Conservation (phyloP, 2,888 invertebrate genomes). For the Aphelenchoides bicaudatus region DNA sequence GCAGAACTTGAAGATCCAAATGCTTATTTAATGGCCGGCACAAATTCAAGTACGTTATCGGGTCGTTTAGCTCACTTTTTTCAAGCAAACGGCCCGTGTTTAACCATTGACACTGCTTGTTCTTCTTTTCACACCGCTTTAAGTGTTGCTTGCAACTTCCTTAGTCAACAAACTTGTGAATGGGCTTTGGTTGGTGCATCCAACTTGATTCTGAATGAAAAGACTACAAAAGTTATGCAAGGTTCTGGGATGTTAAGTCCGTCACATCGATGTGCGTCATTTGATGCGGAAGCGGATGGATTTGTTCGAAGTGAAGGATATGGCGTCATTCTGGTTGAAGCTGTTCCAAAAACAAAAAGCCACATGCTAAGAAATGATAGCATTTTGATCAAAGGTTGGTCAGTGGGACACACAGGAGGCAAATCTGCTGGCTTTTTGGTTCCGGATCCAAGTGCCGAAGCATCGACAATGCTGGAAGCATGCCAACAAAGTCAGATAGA, state of each 20-base stretch:
- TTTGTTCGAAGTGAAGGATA: slow-evolving; percentile 60
- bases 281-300: slow-evolving; percentile 60
- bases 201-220: slow-evolving; percentile 54
- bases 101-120: slow-evolving; percentile 90
- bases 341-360: slow-evolving; percentile 35
- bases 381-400: slow-evolving; percentile 37
- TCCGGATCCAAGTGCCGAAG: slow-evolving; percentile 32
- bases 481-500: slow-evolving; percentile 24
- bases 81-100: slow-evolving; percentile 87
- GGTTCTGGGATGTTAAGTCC: slow-evolving; percentile 51
- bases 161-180: slow-evolving; percentile 78
- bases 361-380: no score
- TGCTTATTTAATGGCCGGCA: slow-evolving; percentile 82
- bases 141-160: slow-evolving; percentile 65
- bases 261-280: slow-evolving; percentile 48
- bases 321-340: slow-evolving; percentile 44
- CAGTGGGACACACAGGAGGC: slow-evolving; percentile 42
- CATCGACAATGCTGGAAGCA: slow-evolving; percentile 36
- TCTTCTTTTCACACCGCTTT: slow-evolving; percentile 78
- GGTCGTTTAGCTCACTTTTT: slow-evolving; percentile 88
- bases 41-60: slow-evolving; percentile 81
- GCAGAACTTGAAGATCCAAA: slow-evolving; percentile 69
- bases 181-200: slow-evolving; percentile 56
- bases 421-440: slow-evolving; percentile 20
- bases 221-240: slow-evolving; percentile 48